Percentiles rank a stretch among this genome's conserved stretches.
Conservation (phyloP, 2,113 vertebrate species). For the Perca schrenkii region DNA sequence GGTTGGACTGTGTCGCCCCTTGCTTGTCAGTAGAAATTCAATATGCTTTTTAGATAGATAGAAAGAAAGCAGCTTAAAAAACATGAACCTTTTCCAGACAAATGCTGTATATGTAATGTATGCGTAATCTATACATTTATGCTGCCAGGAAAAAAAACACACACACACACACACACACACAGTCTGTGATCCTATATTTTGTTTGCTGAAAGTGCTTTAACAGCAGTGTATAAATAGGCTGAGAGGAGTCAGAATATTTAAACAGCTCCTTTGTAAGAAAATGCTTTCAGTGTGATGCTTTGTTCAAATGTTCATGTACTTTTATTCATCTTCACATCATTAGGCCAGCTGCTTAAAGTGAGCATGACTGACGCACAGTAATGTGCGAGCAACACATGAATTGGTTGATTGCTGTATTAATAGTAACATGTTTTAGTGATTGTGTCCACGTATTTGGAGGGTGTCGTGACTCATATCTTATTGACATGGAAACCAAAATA, state of each 20-base stretch:
- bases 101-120: not conserved
- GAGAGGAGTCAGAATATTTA: conserved; percentile 54
- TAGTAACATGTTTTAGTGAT: conserved; percentile 74
- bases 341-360: conserved; percentile 47
- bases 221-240: conserved; percentile 69
- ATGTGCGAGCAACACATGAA: conserved; percentile 39
- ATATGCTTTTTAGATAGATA: not conserved
- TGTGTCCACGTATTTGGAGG: conserved; percentile 67
- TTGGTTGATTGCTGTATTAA: conserved; percentile 65
- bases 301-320: conserved; percentile 40
- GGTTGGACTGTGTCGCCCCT: conserved; percentile 25
- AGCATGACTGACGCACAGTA: conserved; percentile 49
- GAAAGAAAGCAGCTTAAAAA: not conserved
- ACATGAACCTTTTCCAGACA: conserved; percentile 6
- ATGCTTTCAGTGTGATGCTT: conserved; percentile 48
- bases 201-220: conserved; percentile 62
- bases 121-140: conserved; percentile 34
- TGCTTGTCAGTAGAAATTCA: conserved; percentile 16
- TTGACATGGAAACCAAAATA: conserved; percentile 82
- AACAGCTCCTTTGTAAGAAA: conserved; percentile 57
- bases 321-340: conserved; percentile 57
- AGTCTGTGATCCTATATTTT: conserved; percentile 51
- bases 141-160: conserved; percentile 20
- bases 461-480: conserved; percentile 81
- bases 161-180: conserved; percentile 1